phyloP scores from a whole-genome alignment of 2,888 invertebrate species.

The Spodoptera littoralis region DNA sequence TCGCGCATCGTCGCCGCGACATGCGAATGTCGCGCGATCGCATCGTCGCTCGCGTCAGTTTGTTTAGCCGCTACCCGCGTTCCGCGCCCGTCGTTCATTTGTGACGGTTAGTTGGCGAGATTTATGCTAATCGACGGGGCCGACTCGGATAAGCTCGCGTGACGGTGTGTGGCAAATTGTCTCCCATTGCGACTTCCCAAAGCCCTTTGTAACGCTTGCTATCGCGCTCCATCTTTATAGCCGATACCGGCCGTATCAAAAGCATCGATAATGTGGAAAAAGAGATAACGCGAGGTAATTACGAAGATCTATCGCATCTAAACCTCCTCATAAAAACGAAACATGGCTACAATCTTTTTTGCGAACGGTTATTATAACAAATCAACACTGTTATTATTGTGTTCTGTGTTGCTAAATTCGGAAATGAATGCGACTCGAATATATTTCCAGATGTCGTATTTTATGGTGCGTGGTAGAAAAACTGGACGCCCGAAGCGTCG shows the following conservation, averaged over 20 bases:
- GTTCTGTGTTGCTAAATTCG: conserved; percentile 73
- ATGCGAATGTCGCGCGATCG: conserved; percentile 75
- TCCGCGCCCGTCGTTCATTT: conserved; percentile 78
- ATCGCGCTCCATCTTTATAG: conserved; percentile 71
- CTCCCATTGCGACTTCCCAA: conserved; percentile 81
- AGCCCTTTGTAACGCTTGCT: conserved; percentile 75
- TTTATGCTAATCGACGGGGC: conserved; percentile 88
- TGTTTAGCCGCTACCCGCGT: conserved; percentile 70
- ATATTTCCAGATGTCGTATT: conserved; percentile 81
- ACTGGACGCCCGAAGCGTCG: conserved; percentile 81
- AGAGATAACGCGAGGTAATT: conserved; percentile 58
- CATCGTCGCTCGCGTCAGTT: conserved; percentile 74
- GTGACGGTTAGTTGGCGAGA: conserved; percentile 88
- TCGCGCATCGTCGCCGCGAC: conserved; percentile 82
- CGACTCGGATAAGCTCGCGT: conserved; percentile 85
- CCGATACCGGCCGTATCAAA: conserved; percentile 65
- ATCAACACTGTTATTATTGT: conserved; percentile 66
- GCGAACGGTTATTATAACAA: conserved; percentile 58
- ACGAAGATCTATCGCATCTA: conserved; percentile 53
- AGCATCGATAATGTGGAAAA: conserved; percentile 65
- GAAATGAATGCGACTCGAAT: conserved; percentile 75
- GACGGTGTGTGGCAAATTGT: conserved; percentile 86
- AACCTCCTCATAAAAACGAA: conserved; percentile 49
- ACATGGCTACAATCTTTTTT: conserved; percentile 47
- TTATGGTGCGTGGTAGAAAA: conserved; percentile 85